Conservation (phyloP, 2,113 vertebrate genomes). For the Thinocorus orbignyianus region DNA sequence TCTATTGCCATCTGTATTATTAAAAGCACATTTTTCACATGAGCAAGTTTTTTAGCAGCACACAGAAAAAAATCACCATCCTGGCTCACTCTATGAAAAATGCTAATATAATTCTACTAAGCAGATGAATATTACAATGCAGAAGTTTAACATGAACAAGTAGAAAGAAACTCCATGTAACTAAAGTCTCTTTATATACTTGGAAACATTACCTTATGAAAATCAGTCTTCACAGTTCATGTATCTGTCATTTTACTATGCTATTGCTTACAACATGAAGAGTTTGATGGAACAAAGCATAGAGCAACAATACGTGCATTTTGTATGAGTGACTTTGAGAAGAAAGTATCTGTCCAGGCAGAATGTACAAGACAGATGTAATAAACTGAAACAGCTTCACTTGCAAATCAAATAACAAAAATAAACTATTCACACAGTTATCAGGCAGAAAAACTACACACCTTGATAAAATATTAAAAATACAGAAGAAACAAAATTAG, state of each 20-base stretch:
- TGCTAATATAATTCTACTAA: neutral
- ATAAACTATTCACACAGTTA: neutral
- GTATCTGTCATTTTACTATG: neutral
- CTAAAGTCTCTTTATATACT: neutral
- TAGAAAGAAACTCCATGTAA: neutral
- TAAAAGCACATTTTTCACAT: neutral
- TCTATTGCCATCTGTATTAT: slow-evolving; percentile 6
- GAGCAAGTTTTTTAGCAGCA: neutral
- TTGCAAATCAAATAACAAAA: neutral
- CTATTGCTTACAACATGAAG: neutral
- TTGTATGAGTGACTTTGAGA: neutral
- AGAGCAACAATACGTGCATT: neutral
- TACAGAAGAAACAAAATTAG: neutral
- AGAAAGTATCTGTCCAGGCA: neutral
- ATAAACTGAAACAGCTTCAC: neutral
- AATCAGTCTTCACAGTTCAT: neutral
- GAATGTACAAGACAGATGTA: neutral
- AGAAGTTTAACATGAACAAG: neutral
- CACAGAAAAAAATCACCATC: neutral
- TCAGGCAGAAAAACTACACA: neutral
- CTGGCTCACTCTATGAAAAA: neutral
- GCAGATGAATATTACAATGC: neutral
- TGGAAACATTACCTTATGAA: neutral
- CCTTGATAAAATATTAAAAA: neutral
- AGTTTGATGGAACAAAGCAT: neutral